phyloP scores from a whole-genome alignment of 2,113 vertebrate species.

The Chaetura pelagica region DNA sequence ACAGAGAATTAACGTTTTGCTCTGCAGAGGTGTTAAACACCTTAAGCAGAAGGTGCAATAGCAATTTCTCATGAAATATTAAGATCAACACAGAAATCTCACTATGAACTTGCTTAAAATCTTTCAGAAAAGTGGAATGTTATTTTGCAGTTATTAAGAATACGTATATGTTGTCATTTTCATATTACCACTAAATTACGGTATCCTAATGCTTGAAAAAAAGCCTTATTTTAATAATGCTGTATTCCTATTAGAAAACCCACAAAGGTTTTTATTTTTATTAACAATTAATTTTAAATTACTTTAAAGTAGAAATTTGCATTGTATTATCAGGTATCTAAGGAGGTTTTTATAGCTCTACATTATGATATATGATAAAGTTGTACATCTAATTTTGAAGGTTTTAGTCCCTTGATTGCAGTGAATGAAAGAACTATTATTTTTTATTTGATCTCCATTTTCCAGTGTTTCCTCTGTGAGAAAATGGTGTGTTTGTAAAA shows the following conservation, averaged over 20 bases:
- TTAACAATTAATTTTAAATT: neutral
- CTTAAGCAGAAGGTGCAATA: neutral
- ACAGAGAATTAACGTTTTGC: neutral
- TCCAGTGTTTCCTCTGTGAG: neutral
- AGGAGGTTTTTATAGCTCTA: neutral
- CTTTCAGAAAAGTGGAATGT: neutral
- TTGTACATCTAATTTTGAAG: neutral
- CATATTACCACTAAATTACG: constrained; percentile 23
- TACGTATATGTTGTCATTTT: constrained; percentile 28
- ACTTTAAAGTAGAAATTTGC: neutral
- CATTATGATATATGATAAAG: neutral
- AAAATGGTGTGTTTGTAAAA: neutral
- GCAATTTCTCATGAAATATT: neutral
- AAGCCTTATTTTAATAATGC: constrained; percentile 5
- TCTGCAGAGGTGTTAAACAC: neutral
- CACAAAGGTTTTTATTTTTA: neutral
- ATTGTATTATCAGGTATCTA: neutral
- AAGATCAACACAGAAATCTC: constrained; percentile 18
- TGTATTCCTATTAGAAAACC: constrained; percentile 10
- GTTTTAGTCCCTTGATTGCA: neutral
- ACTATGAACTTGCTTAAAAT: neutral
- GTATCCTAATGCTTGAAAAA: constrained; percentile 18
- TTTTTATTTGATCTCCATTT: neutral
- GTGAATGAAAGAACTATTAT: neutral
- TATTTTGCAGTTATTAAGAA: constrained; percentile 3